A percentile compares a stretch with the other conserved stretches of the same genome.
phyloP scores from a whole-genome alignment of 2,113 vertebrate genomes.

The Crotalus viridis region DNA sequence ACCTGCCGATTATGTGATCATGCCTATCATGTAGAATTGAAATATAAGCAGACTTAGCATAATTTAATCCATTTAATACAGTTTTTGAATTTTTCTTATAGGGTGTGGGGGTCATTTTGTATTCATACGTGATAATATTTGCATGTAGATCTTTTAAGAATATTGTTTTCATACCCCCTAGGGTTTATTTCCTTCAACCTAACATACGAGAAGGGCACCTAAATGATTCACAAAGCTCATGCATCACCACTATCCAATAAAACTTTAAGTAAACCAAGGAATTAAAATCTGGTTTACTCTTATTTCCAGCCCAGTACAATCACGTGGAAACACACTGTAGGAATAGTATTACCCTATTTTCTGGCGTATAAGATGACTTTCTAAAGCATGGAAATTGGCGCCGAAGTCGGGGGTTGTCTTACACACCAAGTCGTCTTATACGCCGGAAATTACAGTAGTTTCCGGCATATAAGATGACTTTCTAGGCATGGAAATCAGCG shows the following conservation, averaged over 20 bases:
- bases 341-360: not conserved
- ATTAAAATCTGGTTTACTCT: not conserved
- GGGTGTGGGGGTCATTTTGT: not conserved
- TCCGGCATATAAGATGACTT: too few species aligned
- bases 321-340: not conserved
- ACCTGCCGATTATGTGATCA: not conserved
- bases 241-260: not conserved
- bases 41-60: not conserved
- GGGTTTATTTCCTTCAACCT: not conserved
- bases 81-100: not conserved
- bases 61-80: not conserved
- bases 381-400: too few species aligned
- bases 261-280: not conserved
- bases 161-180: not conserved
- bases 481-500: too few species aligned
- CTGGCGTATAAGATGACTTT: too few species aligned
- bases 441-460: too few species aligned
- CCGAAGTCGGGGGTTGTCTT: too few species aligned
- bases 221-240: not conserved
- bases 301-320: not conserved
- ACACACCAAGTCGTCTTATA: too few species aligned
- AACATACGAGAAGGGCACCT: not conserved
- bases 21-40: not conserved
- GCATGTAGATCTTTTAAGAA: not conserved
- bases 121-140: not conserved